Evolutionary conservation across 2,888 invertebrate species (phyloP).

Genomic region (Callyntrura guangdongensis): DNA sequence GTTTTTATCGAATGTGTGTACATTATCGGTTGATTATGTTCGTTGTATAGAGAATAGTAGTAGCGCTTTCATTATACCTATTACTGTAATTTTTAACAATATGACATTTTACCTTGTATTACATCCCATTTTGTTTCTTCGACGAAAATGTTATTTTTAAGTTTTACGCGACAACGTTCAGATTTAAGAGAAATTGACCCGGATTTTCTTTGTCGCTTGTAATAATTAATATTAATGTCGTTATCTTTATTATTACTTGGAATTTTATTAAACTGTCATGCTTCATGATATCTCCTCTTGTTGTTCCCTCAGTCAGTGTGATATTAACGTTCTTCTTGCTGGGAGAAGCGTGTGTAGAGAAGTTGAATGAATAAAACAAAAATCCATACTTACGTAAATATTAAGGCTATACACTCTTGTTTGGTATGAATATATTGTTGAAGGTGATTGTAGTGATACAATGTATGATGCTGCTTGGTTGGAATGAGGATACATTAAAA

Average conservation of each 20-base stretch:
- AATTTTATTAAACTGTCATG: conserved; percentile 21
- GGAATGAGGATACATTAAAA: conserved; percentile 16
- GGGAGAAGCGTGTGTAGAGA: conserved; percentile 38
- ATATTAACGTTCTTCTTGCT: conserved; percentile 63
- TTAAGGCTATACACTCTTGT: conserved; percentile 20
- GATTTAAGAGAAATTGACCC: not conserved
- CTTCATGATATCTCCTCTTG: conserved; percentile 23
- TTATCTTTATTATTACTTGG: conserved; percentile 1
- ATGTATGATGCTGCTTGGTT: conserved; percentile 23
- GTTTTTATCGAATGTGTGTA: not conserved
- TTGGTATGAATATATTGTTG: conserved; percentile 3
- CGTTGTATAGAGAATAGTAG: not conserved
- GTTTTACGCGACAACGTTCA: not conserved
- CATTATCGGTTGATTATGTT: not conserved
- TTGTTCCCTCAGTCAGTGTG: conserved; percentile 70
- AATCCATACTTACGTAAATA: conserved; percentile 17
- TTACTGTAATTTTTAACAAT: not conserved
- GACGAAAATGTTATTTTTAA: not conserved
- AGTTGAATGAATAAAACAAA: conserved; percentile 47
- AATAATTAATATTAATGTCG: not conserved
- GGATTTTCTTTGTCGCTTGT: conserved; percentile 3
- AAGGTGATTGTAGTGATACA: not conserved
- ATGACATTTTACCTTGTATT: not conserved
- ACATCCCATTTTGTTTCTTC: not conserved
- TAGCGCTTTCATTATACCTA: not conserved